phyloP scores from a whole-genome alignment of 2,797 vertebrate genomes.

The Rallus crepitans region DNA sequence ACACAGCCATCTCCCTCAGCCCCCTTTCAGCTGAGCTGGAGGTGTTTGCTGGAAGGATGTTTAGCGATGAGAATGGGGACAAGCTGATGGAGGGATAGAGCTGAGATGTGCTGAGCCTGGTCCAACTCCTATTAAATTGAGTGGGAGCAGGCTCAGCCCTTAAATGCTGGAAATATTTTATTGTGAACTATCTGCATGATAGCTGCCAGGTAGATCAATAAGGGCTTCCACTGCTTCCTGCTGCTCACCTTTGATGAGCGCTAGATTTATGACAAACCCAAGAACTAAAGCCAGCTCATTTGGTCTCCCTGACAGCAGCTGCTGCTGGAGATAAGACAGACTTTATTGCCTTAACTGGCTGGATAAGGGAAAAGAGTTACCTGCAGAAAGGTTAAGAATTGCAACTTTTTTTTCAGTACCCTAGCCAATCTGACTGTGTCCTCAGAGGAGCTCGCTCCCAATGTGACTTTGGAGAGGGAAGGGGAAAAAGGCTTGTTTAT shows the following conservation, averaged over 20 bases:
- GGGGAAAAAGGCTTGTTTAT: background rate
- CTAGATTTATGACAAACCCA: constrained; percentile 40
- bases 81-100: background rate
- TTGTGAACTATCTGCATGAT: constrained; percentile 36
- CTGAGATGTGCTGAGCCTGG: background rate
- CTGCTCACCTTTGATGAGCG: constrained; percentile 45
- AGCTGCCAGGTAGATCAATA: constrained; percentile 55
- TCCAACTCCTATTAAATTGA: constrained; percentile 5
- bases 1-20: background rate
- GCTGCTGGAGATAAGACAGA: constrained; percentile 45
- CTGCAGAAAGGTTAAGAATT: constrained; percentile 25
- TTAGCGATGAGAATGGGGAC: background rate
- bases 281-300: constrained; percentile 37
- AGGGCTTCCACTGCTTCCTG: constrained; percentile 47
- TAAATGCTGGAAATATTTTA: constrained; percentile 58
- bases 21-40: background rate
- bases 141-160: background rate
- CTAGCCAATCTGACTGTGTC: background rate
- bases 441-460: background rate
- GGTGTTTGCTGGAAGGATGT: constrained; percentile 16
- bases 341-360: constrained; percentile 35
- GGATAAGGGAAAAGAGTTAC: background rate
- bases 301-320: constrained; percentile 26
- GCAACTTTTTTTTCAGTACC: background rate
- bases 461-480: background rate